Evolutionary conservation across 2,797 vertebrate genomes (phyloP), one percentile per base, ranked within the genome.

Genomic region (Erithacus rubecula): DNA sequence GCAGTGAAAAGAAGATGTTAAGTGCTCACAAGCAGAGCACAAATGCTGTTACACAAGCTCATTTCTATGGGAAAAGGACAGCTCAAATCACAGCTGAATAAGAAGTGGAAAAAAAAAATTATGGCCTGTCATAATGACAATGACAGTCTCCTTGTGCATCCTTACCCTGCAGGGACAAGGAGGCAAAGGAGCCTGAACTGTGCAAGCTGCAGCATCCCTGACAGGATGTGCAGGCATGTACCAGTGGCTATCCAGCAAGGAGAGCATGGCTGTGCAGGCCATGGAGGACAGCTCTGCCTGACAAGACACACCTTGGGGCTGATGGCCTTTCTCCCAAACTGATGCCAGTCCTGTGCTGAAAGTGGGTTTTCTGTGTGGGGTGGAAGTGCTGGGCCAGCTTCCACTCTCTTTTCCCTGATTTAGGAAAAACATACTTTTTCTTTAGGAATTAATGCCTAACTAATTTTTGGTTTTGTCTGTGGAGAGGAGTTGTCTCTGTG

Each of bases 1-100:
- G 34, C 3, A 1, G 39, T 20, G 49, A 71, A 79, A 79, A 82
- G 37, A 53, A 1, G 1, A 9, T 7, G 3, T 36, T 80, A 65
- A 71, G 34, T 21, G n/a, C 5, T 3, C 34, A 20, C 6, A 34
- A 77, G 53, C 68, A 71, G 47, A 60, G 74, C 4, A 4, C 0
- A 0, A 56, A 29, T 87, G 14, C 43, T 74, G 9, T 83, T 94
- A 83, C 72, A 27, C 43, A 55, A 70, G 43, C 1, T 0, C n/a
- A 12, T 82, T 90, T 95, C 49, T 93, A 6, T 83, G 78, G 37
- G 60, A 80, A 72, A 89, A 63, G 60, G 34, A 68, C 51, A 70
- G 41, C 67, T 82, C 6, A 1, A 84, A 51, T 82, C 64, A 67
- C 15, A 15, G 46, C 75, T 71, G 78, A 85, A 58, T 62, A 43